A percentile compares a stretch with the other conserved stretches of the same genome.
These are phyloP conservation scores for Drosophila hawaiiensis DNA, from an alignment of 2,888 invertebrate species.

Conservation along the genomic window DNA sequence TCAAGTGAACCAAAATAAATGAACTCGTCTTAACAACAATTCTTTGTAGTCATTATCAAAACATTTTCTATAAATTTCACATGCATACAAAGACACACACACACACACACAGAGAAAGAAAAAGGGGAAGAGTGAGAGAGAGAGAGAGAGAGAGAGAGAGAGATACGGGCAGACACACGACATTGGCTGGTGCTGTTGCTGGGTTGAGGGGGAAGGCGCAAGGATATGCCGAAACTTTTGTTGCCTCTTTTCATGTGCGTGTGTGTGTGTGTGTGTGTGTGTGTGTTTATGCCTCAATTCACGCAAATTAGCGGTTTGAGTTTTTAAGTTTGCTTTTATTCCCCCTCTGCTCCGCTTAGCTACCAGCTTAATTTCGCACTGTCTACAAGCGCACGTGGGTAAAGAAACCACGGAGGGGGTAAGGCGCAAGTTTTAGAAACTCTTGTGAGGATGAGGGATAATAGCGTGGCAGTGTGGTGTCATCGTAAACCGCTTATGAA, in stretches of 20 bases:
- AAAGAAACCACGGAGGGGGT: not conserved
- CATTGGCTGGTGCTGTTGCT: constrained; percentile 25
- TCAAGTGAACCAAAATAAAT: constrained; percentile 81
- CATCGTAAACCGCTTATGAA: constrained; percentile 75
- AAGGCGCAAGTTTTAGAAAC: constrained; percentile 59
- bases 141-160: not conserved
- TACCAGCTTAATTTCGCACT: constrained; percentile 34
- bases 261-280: constrained; percentile 18
- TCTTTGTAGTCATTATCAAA: constrained; percentile 78
- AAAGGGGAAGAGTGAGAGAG: not conserved
- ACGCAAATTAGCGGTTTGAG: constrained; percentile 75
- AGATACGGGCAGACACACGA: constrained; percentile 7
- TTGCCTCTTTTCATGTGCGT: constrained; percentile 24
- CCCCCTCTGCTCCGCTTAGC: not conserved
- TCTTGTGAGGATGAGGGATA: constrained; percentile 37
- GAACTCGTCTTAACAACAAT: constrained; percentile 76
- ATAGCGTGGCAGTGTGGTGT: constrained; percentile 31
- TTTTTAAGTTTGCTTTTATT: constrained; percentile 49
- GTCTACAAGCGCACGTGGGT: constrained; percentile 12
- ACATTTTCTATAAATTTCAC: constrained; percentile 68
- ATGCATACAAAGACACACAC: constrained; percentile 45
- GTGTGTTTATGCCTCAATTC: constrained; percentile 61
- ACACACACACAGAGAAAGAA: not conserved
- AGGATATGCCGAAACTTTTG: constrained; percentile 53
- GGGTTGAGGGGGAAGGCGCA: constrained; percentile 4